Percentiles rank a stretch among this genome's conserved stretches.
phyloP scores from a whole-genome alignment of 2,797 vertebrate genomes.

The Acanthornis magna region DNA sequence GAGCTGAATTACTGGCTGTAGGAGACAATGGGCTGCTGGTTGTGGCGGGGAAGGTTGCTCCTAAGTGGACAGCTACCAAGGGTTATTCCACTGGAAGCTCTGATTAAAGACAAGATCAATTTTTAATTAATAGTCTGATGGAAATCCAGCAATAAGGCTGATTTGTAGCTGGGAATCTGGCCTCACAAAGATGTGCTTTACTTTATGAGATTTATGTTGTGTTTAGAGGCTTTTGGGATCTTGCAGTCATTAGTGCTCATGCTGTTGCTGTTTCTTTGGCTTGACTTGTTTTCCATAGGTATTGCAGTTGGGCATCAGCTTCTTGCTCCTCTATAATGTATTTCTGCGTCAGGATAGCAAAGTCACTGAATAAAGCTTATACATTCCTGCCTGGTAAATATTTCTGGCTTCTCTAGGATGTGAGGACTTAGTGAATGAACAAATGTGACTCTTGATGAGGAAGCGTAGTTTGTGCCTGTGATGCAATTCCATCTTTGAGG shows the following conservation, averaged over 20 bases:
- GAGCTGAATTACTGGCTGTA: not conserved
- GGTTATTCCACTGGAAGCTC: not conserved
- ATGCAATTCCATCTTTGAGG: slow-evolving; percentile 15
- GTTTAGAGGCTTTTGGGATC: not conserved
- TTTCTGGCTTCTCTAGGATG: slow-evolving; percentile 16
- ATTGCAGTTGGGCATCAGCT: not conserved
- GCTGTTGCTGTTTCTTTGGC: not conserved
- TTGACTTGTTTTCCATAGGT: not conserved
- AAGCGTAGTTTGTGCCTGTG: not conserved
- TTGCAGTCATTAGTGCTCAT: not conserved
- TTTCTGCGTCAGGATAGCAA: slow-evolving; percentile 39
- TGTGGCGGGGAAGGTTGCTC: not conserved
- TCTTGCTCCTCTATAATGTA: not conserved
- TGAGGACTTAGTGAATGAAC: slow-evolving; percentile 41
- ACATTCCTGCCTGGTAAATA: slow-evolving; percentile 38
- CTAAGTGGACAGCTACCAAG: not conserved
- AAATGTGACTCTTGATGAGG: slow-evolving; percentile 42
- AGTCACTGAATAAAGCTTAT: not conserved
- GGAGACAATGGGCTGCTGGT: not conserved
- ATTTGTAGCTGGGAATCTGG: not conserved
- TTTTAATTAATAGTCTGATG: not conserved
- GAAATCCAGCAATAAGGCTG: not conserved
- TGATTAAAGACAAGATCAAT: not conserved
- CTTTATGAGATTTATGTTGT: not conserved
- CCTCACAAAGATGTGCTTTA: not conserved